A percentile compares a stretch with the other conserved stretches of the same genome.
phyloP scores from a whole-genome alignment of 1,140 invertebrate genomes.

The Megalonaias nervosa region DNA sequence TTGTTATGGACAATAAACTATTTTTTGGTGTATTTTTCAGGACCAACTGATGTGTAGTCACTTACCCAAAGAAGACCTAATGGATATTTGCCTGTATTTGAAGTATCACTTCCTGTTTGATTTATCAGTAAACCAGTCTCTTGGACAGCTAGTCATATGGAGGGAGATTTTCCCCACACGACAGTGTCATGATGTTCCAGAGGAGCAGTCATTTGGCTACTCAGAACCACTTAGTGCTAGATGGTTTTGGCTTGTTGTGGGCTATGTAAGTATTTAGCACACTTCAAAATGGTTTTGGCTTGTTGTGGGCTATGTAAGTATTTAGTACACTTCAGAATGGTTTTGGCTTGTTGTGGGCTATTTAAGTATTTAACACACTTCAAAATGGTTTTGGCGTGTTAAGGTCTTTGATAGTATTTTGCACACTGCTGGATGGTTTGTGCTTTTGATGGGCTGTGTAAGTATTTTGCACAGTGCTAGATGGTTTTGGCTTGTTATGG shows the following conservation, averaged over 20 bases:
- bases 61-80: constrained; percentile 24
- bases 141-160: constrained; percentile 33
- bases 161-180: constrained; percentile 26
- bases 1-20: no score
- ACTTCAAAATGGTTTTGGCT: background rate
- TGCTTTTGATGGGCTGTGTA: constrained; percentile 26
- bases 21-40: constrained; percentile 8
- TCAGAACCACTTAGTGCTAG: constrained; percentile 27
- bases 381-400: background rate
- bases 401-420: no score
- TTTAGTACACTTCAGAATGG: background rate
- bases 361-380: background rate
- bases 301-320: background rate
- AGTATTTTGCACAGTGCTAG: background rate
- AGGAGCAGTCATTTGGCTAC: constrained; percentile 37
- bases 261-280: constrained; percentile 22
- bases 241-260: constrained; percentile 37
- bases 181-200: constrained; percentile 28
- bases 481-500: no score
- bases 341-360: background rate
- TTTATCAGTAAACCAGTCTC: constrained; percentile 14
- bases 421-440: constrained; percentile 12
- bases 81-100: constrained; percentile 31
- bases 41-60: constrained; percentile 31
- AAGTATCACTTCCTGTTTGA: constrained; percentile 24